Conservation (phyloP, 2,888 invertebrate genomes). For the Acanthosoma haemorrhoidale region DNA sequence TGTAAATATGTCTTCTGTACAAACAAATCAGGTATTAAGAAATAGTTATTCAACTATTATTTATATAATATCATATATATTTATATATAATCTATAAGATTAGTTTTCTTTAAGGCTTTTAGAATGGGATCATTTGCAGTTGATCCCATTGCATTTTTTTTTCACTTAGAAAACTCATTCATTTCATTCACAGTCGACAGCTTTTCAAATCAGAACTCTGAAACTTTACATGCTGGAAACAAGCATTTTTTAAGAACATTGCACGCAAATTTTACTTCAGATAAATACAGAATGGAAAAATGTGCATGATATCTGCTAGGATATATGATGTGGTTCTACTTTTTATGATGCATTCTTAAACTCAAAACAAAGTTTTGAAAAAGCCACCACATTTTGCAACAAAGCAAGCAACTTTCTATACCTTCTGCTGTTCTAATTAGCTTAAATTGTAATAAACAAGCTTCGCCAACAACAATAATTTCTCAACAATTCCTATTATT, state of each 20-base stretch:
- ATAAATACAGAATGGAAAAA: too few species aligned
- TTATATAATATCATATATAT: conserved; percentile 11
- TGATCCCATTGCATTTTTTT: not conserved
- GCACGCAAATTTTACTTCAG: too few species aligned
- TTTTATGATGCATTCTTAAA: too few species aligned
- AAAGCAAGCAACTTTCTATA: conserved; percentile 15
- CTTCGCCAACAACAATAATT: not conserved
- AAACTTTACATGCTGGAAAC: not conserved
- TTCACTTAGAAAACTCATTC: not conserved
- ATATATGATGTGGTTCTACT: too few species aligned
- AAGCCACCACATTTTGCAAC: not conserved
- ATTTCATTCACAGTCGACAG: not conserved
- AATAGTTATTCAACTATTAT: conserved; percentile 2
- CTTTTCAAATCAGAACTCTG: not conserved
- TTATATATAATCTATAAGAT: conserved; percentile 2
- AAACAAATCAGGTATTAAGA: not conserved
- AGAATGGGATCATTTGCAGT: not conserved
- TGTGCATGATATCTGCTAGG: too few species aligned
- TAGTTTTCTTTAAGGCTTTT: conserved; percentile 13
- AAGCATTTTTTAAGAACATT: too few species aligned
- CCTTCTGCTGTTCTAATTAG: not conserved
- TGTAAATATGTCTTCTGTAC: not conserved
- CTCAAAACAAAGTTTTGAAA: too few species aligned
- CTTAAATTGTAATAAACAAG: conserved; percentile 11
- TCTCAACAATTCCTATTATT: not conserved